Percentiles rank a stretch among this genome's conserved stretches.
Conservation (phyloP, 2,888 invertebrate genomes). For the Ectemnius cavifrons region DNA sequence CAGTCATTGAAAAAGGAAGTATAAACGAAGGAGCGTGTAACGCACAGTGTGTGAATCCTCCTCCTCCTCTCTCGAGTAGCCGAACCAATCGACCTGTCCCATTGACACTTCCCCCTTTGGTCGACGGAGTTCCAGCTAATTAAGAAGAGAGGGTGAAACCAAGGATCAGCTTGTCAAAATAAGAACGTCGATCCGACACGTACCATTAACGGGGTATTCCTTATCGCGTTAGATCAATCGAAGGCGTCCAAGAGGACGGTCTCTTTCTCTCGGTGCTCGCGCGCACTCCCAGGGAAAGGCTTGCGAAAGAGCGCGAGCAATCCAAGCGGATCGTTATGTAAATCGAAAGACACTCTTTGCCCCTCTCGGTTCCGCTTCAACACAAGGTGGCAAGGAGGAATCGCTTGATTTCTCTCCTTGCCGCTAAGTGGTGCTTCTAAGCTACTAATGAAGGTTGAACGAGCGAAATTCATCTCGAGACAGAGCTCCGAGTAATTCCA, state of each 20-base stretch:
- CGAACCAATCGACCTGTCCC: constrained; percentile 17
- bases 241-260: constrained; percentile 11
- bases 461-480: too few relatives aligned
- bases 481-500: too few relatives aligned
- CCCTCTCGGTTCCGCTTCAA: not conserved
- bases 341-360: not conserved
- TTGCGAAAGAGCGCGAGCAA: constrained; percentile 20
- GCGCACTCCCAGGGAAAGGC: not conserved
- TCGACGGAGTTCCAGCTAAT: constrained; percentile 47
- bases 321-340: constrained; percentile 18
- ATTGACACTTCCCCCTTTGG: constrained; percentile 47
- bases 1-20: not conserved
- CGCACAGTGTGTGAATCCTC: too few relatives aligned
- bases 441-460: too few relatives aligned
- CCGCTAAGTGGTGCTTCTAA: not conserved
- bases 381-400: constrained; percentile 25
- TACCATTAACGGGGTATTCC: constrained; percentile 45
- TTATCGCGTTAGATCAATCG: constrained; percentile 52
- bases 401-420: not conserved
- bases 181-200: constrained; percentile 56
- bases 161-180: constrained; percentile 54
- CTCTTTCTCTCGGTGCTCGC: too few relatives aligned
- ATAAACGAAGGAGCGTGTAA: too few relatives aligned
- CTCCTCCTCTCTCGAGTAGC: too few relatives aligned
- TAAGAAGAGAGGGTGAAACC: constrained; percentile 39